Percentiles rank a stretch among this genome's conserved stretches.
phyloP scores from a whole-genome alignment of 2,113 vertebrate genomes.

The Equus przewalskii region DNA sequence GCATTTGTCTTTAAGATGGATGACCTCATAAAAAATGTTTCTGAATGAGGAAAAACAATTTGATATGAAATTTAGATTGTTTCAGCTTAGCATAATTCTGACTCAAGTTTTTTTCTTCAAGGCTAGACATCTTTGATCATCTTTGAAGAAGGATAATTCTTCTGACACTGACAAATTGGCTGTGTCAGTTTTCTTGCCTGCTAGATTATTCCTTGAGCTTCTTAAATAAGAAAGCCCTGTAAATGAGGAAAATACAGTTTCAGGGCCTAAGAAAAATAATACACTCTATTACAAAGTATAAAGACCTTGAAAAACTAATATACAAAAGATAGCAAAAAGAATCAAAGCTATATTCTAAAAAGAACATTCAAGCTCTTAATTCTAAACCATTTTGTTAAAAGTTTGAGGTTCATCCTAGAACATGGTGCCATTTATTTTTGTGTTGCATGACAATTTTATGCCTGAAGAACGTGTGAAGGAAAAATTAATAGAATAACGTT shows the following conservation, averaged over 20 bases:
- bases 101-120: conserved; percentile 22
- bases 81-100: conserved; percentile 54
- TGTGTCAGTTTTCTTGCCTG: conserved; percentile 56
- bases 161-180: conserved; percentile 53
- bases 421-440: not conserved
- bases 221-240: conserved; percentile 45
- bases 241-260: conserved; percentile 53
- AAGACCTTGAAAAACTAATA: not conserved
- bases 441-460: not conserved
- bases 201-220: not conserved
- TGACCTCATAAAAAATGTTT: conserved; percentile 41
- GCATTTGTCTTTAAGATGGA: conserved; percentile 53
- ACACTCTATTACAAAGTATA: not conserved
- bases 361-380: not conserved
- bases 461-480: not conserved
- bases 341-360: conserved; percentile 21
- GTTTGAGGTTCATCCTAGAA: not conserved
- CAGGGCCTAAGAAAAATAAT: not conserved
- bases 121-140: conserved; percentile 53
- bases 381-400: conserved; percentile 17
- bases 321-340: not conserved
- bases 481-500: conserved; percentile 8
- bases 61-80: conserved; percentile 56
- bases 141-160: conserved; percentile 48
- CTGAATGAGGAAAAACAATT: conserved; percentile 34